These are phyloP conservation scores for Pterocles orientalis DNA, from an alignment of 2,113 vertebrate genomes.

Conservation along the genomic window DNA sequence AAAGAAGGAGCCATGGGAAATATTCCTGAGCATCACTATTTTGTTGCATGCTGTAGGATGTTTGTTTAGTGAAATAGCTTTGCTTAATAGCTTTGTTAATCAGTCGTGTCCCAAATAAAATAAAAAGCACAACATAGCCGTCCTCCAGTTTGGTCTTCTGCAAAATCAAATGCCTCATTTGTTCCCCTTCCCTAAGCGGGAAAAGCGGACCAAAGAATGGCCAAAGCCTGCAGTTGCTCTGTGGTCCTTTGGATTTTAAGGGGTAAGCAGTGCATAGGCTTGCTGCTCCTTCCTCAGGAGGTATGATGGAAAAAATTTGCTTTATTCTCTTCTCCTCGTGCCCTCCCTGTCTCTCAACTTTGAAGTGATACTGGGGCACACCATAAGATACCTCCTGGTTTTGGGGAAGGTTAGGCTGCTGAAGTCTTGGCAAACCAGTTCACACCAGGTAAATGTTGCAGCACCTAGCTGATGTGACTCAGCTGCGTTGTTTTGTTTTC, in stretches of 20 bases:
- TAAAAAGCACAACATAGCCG: slow-evolving; percentile 1
- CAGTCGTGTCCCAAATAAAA: slow-evolving; percentile 48
- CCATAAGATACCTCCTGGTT: neutral
- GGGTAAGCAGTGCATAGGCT: neutral
- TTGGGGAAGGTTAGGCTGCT: neutral
- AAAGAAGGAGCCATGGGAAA: slow-evolving; percentile 15
- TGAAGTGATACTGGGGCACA: neutral
- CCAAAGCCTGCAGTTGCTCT: neutral
- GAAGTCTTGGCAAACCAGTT: neutral
- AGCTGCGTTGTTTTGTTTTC: neutral
- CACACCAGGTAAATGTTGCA: neutral
- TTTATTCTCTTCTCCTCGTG: neutral
- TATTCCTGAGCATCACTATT: neutral
- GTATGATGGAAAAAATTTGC: neutral
- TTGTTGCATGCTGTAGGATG: slow-evolving; percentile 20
- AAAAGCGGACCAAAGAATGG: neutral
- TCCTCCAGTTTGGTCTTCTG: slow-evolving; percentile 12
- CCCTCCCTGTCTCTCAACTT: neutral
- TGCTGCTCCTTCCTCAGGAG: neutral
- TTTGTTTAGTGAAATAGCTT: slow-evolving; percentile 26
- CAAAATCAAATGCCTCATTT: neutral
- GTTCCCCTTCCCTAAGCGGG: neutral
- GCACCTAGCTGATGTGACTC: neutral
- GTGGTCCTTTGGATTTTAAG: neutral
- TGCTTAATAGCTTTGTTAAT: slow-evolving; percentile 50